Evolutionary conservation across 2,113 vertebrate species (phyloP).

Genomic region (Calyptomena viridis): DNA sequence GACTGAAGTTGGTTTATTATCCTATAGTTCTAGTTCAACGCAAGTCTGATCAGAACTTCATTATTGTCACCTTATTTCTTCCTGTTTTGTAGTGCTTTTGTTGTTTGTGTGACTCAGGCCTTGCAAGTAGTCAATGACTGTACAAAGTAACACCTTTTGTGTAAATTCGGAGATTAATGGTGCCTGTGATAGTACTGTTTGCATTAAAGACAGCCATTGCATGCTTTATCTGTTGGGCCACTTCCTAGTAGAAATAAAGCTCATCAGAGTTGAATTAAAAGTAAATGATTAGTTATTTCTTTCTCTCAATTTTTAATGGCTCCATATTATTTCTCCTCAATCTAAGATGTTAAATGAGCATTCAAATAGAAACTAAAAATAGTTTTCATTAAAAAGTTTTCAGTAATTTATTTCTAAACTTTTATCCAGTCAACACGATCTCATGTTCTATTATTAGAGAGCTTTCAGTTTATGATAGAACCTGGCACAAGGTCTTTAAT

Average conservation of each 20-base stretch:
- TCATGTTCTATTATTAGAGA: not conserved
- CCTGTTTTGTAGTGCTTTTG: not conserved
- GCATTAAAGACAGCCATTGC: not conserved
- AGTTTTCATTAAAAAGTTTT: not conserved
- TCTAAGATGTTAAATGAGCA: not conserved
- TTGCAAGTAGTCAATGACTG: not conserved
- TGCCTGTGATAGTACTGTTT: not conserved
- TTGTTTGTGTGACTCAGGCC: not conserved
- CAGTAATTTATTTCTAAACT: not conserved
- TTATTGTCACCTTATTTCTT: not conserved
- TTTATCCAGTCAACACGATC: not conserved
- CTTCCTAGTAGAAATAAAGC: not conserved
- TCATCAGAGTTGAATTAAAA: not conserved
- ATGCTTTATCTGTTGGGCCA: not conserved
- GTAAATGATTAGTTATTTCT: not conserved
- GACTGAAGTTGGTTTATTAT: not conserved
- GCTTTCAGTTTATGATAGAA: not conserved
- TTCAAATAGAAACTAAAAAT: not conserved
- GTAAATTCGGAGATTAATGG: not conserved
- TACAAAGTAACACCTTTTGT: not conserved
- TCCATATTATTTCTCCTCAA: not conserved
- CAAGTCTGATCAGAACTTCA: not conserved
- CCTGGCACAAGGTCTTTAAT: not conserved
- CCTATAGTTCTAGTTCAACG: not conserved
- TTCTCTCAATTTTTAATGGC: not conserved